Base-by-base conservation (phyloP, 2,113 vertebrate genomes). In the Oenanthe oenanthe region DNA sequence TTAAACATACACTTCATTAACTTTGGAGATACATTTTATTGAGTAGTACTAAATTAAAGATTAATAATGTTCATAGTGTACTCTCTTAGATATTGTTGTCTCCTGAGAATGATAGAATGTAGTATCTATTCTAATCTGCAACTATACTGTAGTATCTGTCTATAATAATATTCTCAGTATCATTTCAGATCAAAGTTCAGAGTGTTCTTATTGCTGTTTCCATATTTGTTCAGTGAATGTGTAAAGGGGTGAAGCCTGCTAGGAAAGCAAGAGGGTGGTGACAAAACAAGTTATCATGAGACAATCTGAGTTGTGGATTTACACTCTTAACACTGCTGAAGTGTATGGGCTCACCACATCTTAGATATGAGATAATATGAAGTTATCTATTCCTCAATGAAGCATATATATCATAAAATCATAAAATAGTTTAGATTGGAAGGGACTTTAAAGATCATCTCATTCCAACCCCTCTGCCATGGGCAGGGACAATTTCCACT, bases 401-500 rank as follows among this genome's bases (percentile, higher is more conserved):
- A 74, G 81, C 42, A 7, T 50, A 4, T 36, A 7, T 9, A 12
- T 61, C 4, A 53, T n/a, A 66, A 12, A 51, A 38, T 32, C 14
- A 38, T 45, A 21, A 13, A 25, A 67, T 34, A 42, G 3, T 24
- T 54, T 42, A 28, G 11, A 3, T 54, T 53, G n/a, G 54, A 54
- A 82, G 24, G 24, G 3, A 10, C 7, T 51, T 54, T 26, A n/a
- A 61, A 48, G 20, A 61, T 48, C 9, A 26, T 26, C 29, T 31
- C 0, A 0, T 61, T 61, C 9, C 54, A 54, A 31, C 17, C 15
- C 20, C 2, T 24, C 40, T 53, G 38, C 17, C 20, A 6, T 10
- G 10, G n/a, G 7, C 38, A 67, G n/a, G 16, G 29, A 29, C 31
- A 50, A 22, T 26, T 89, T 74, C 13, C 61, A 25, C 24, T 21